These are phyloP conservation scores for Distichodus sexfasciatus DNA, from an alignment of 2,797 vertebrate species.

Conservation along the genomic window DNA sequence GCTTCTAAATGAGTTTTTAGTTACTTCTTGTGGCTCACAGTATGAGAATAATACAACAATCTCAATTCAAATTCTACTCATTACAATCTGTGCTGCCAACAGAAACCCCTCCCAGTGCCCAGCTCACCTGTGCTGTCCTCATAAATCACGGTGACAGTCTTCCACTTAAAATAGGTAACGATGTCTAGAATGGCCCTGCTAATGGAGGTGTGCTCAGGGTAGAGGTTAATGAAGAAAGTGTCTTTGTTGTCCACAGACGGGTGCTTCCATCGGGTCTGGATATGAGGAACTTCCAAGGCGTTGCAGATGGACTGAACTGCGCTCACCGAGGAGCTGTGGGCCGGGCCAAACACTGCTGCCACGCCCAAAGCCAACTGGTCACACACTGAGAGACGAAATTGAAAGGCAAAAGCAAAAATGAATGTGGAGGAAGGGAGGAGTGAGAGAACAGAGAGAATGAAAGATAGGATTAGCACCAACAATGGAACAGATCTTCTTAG, in stretches of 20 bases:
- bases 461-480: background rate
- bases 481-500: background rate
- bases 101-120: background rate
- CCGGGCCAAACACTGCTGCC: constrained; percentile 91
- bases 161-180: constrained; percentile 93
- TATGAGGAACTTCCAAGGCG: constrained; percentile 94
- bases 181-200: constrained; percentile 92
- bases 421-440: background rate
- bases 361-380: constrained; percentile 96
- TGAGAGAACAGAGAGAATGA: background rate
- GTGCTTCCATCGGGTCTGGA: constrained; percentile 96
- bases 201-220: constrained; percentile 90
- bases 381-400: constrained; percentile 74
- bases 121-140: constrained; percentile 87
- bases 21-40: too few species aligned
- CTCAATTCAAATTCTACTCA: too few species aligned
- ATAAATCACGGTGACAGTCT: constrained; percentile 88
- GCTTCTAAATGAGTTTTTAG: too few species aligned
- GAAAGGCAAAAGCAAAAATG: too few species aligned
- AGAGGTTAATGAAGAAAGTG: constrained; percentile 94
- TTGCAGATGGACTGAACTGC: constrained; percentile 98
- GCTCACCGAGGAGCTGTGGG: constrained; percentile 92
- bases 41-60: too few species aligned
- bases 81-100: constrained; percentile 10
- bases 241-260: constrained; percentile 91